Base-by-base conservation (phyloP, 2,113 vertebrate species). In the Psophia crepitans region DNA sequence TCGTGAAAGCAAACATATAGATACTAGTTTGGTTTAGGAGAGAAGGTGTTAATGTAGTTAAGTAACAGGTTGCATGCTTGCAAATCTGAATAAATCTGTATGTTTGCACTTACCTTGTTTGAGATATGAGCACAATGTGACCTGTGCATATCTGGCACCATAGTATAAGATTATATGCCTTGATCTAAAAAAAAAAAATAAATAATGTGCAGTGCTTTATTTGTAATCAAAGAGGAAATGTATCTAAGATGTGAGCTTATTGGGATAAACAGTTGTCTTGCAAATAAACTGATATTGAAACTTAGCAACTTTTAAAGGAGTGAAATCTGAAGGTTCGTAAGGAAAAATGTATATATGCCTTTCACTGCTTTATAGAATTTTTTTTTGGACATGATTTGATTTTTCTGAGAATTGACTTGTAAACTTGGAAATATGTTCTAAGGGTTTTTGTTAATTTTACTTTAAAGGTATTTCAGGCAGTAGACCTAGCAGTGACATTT, bases 281-380 rank as follows among this genome's bases (percentile, higher is more conserved):
- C 87, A 63, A 97, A 97, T 97, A 97, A 97, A 97, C 85, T 93
- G 97, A 97, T 98, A 90, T 2, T 95, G 96, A 97, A 97, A 97
- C 97, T 96, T 97, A 97, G 97, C 96, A 95, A 95, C 96, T 97
- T 98, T 96, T 96, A 82, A 95, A 95, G 95, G 97, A 97, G 89
- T 97, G 97, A 97, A 95, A 95, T 97, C 97, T 98, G 97, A 81
- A 96, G 97, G 95, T 96, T 98, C 96, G 87, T 97, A 96, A 97
- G 96, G 96, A 98, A 98, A 97, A 97, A 96, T 99, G 99, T 99
- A 99, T 98, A 99, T 99, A 99, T 96, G 98, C 98, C 98, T 99
- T 99, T 98, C 98, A 98, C 97, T 97, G 98, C 98, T 99, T 99
- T 98, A 96, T 98, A 98, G 98, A 94, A 91, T 97, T 74, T 93